A percentile compares a stretch with the other conserved stretches of the same genome.
Evolutionary conservation across 2,113 vertebrate genomes (phyloP).

Genomic region (Chrysochloris asiatica): DNA sequence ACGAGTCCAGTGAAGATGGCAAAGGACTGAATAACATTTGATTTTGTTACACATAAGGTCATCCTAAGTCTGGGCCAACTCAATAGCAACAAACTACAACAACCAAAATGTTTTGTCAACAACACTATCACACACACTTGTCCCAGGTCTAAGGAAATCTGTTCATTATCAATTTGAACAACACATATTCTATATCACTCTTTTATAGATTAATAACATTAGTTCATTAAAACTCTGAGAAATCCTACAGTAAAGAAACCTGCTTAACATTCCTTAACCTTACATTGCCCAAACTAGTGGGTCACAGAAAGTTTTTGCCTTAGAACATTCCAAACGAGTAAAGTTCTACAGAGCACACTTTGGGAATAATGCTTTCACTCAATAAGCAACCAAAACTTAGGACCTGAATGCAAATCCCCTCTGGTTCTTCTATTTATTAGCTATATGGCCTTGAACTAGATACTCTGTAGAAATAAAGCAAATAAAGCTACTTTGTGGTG

Average conservation of each 20-base stretch:
- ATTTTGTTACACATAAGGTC: neutral
- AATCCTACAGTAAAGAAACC: neutral
- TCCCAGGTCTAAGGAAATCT: neutral
- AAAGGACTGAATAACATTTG: too few relatives aligned
- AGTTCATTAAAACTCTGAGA: neutral
- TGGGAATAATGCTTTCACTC: neutral
- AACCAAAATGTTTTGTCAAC: neutral
- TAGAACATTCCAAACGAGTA: fast-evolving
- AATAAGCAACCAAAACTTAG: neutral
- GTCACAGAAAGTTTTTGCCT: neutral
- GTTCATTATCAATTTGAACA: neutral
- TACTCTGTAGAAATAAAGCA: neutral
- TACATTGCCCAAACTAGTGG: neutral
- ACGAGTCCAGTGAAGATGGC: too few relatives aligned
- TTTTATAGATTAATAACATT: neutral
- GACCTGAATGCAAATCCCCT: neutral
- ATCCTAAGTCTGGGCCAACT: neutral
- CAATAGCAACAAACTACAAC: neutral
- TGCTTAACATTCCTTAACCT: neutral
- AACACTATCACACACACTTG: neutral
- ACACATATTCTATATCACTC: neutral
- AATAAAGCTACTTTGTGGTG: neutral
- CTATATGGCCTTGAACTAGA: neutral
- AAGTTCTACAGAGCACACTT: neutral
- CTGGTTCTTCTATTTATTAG: neutral